Conservation (phyloP, 2,113 vertebrate genomes). For the Boleophthalmus pectinirostris region DNA sequence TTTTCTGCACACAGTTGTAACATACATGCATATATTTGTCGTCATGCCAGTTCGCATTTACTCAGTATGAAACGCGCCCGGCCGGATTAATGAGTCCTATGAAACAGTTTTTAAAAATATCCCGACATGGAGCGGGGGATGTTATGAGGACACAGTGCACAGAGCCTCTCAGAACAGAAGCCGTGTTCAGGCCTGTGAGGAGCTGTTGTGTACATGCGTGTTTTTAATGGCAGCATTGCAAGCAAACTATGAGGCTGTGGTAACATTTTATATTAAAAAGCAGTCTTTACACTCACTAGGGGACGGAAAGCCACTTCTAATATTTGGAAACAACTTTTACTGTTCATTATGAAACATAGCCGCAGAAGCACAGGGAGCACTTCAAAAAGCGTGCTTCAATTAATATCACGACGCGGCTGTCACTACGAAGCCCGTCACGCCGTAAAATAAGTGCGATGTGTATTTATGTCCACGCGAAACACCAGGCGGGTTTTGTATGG, state of each 20-base stretch:
- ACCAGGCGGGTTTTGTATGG: conserved; percentile 34
- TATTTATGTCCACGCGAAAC: conserved; percentile 49
- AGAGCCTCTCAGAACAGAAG: conserved; percentile 60
- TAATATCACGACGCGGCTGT: conserved; percentile 36
- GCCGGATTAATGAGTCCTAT: conserved; percentile 58
- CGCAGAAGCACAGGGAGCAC: conserved; percentile 47
- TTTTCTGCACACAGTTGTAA: conserved; percentile 50
- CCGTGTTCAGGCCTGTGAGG: conserved; percentile 65
- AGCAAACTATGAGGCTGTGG: conserved; percentile 49
- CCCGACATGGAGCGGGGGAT: conserved; percentile 24
- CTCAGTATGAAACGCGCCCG: conserved; percentile 55
- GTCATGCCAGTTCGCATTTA: conserved; percentile 62
- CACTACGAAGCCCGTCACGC: conserved; percentile 16
- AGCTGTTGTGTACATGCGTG: conserved; percentile 56
- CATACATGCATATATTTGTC: conserved; percentile 68
- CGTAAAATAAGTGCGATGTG: conserved; percentile 41
- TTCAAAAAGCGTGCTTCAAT: conserved; percentile 54
- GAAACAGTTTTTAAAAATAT: conserved; percentile 36
- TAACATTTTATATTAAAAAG: conserved; percentile 69
- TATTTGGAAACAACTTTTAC: conserved; percentile 74
- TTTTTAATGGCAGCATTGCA: conserved; percentile 67
- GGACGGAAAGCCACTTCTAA: conserved; percentile 72
- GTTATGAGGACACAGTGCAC: conserved; percentile 20
- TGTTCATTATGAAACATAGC: conserved; percentile 72
- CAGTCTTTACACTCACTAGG: conserved; percentile 45